Percentiles rank a stretch among this genome's conserved stretches.
phyloP scores from a whole-genome alignment of 2,888 invertebrate genomes.

The Phorcus lineatus region DNA sequence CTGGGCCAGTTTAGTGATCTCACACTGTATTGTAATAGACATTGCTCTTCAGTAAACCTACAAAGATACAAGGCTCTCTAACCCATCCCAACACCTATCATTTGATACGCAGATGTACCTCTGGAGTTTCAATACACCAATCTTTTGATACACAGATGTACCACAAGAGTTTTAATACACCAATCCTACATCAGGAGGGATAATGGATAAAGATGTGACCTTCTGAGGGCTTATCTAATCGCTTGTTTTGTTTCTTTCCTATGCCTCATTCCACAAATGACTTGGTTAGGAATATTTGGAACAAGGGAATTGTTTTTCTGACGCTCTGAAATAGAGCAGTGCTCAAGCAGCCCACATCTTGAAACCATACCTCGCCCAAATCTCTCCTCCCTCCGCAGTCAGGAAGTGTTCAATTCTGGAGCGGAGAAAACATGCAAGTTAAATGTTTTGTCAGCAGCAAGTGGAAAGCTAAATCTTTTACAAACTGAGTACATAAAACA shows the following conservation, averaged over 20 bases:
- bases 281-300: not conserved
- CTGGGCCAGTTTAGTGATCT: too few species aligned
- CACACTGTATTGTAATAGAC: too few species aligned
- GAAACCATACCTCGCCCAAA: not conserved
- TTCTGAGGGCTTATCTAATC: constrained; percentile 3
- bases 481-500: too few species aligned
- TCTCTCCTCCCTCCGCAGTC: not conserved
- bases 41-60: too few species aligned
- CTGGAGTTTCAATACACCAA: not conserved
- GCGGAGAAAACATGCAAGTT: not conserved
- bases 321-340: not conserved
- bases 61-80: too few species aligned
- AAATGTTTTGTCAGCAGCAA: not conserved
- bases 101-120: too few species aligned
- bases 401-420: not conserved
- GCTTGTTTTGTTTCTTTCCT: constrained; percentile 7
- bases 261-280: not conserved
- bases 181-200: not conserved
- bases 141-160: constrained; percentile 2
- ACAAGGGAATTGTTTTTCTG: not conserved
- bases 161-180: not conserved
- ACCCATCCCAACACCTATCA: too few species aligned
- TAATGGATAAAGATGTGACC: not conserved
- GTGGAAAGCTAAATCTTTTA: too few species aligned
- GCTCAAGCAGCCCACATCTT: not conserved